phyloP scores from a whole-genome alignment of 2,797 vertebrate genomes.

The Cossypha polioptera region DNA sequence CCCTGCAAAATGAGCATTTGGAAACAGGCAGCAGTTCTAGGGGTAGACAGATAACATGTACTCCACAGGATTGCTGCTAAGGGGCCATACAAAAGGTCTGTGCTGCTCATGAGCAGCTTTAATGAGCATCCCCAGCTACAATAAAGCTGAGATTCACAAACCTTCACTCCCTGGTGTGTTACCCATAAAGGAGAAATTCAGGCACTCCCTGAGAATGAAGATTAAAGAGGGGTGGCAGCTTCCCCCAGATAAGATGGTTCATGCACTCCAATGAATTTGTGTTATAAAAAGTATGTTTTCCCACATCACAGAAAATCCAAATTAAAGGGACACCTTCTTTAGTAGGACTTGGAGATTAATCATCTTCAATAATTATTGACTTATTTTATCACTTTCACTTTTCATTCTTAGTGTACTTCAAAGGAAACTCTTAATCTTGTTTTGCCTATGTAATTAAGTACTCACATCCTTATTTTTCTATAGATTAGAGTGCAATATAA shows the following conservation, averaged over 20 bases:
- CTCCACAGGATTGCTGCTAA: neutral
- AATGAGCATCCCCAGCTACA: neutral
- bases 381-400: neutral
- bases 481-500: neutral
- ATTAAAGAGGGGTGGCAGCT: accelerated
- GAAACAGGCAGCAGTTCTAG: neutral
- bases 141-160: neutral
- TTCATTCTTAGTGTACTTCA: neutral
- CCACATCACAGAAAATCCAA: neutral
- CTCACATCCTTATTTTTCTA: neutral
- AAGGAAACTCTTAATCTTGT: neutral
- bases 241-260: neutral
- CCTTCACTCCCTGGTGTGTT: accelerated
- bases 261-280: neutral
- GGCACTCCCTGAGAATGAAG: neutral
- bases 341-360: neutral
- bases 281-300: neutral
- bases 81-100: neutral
- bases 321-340: neutral
- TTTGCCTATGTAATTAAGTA: neutral
- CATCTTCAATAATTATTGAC: neutral
- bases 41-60: neutral
- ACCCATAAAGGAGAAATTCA: neutral
- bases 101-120: neutral
- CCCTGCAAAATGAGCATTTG: neutral